Base-by-base conservation (phyloP, 2,113 vertebrate genomes). In the Nothobranchius kuhntae region DNA sequence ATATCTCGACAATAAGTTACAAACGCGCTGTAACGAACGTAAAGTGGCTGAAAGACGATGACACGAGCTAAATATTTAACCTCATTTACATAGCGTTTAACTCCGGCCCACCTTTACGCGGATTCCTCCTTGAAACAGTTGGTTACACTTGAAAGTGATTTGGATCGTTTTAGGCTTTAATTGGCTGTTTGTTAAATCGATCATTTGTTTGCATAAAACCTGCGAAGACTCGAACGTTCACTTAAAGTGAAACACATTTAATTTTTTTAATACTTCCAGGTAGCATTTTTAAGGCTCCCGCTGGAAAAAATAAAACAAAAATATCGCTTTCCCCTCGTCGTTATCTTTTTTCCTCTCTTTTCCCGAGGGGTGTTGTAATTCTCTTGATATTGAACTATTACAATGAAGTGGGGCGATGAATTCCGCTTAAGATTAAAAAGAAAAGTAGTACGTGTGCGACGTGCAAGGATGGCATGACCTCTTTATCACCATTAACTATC, bases 111-210 rank as follows among this genome's bases (percentile, higher is more conserved):
- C 91, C 91, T 92, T 92, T 89, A 92, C 82, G 80, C 7, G 53
- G 81, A 89, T 89, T 89, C 90, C 91, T 87, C 85, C 87, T 91
- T 86, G 88, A 90, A 91, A 90, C 88, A 89, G 84, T 92, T 90
- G 90, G 89, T 89, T 90, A 88, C 89, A 86, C 86, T 91, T 86
- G 77, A 91, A 86, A 92, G 86, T 91, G 85, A 92, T 89, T 91
- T 83, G 84, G 85, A 90, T 89, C 88, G 74, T 92, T 91, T 89
- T 88, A 85, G 82, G 85, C 83, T 88, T 89, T 89, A 91, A 92
- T 92, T 92, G 90, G 87, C 85, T 87, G 87, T 89, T 89, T 88
- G 88, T 89, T 88, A 88, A 88, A 91, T 91, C 86, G 81, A 87
- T 91, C 82, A 81, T 86, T 61, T 84, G 72, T 87, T 89, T 85